Conservation (phyloP, 2,888 invertebrate genomes). For the Monochamus alternatus region DNA sequence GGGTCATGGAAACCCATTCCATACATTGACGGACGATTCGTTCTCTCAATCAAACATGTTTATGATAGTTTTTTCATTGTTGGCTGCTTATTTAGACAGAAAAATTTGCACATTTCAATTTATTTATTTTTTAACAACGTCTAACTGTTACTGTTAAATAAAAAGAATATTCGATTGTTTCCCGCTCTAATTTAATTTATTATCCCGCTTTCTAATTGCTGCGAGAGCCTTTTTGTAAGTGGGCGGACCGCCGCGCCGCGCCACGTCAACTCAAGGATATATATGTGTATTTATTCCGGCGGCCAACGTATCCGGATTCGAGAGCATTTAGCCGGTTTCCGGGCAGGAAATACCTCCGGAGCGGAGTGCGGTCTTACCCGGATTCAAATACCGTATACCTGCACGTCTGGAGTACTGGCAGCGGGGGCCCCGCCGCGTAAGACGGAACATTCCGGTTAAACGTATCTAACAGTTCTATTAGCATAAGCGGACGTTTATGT, state of each 20-base stretch:
- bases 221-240: conserved; percentile 30
- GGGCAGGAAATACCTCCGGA: conserved; percentile 65
- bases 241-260: conserved; percentile 24
- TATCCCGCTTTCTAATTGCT: conserved; percentile 18
- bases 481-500: conserved; percentile 12
- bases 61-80: too few relatives aligned
- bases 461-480: conserved; percentile 31
- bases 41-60: too few relatives aligned
- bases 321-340: conserved; percentile 68
- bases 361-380: conserved; percentile 63
- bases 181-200: conserved; percentile 29
- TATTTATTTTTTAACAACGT: too few relatives aligned
- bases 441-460: conserved; percentile 22
- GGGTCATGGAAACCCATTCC: too few relatives aligned
- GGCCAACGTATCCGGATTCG: conserved; percentile 67
- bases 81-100: too few relatives aligned
- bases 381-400: conserved; percentile 56
- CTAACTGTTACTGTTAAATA: too few relatives aligned
- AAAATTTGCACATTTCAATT: too few relatives aligned
- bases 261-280: conserved; percentile 58
- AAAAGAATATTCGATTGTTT: conserved; percentile 11
- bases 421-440: conserved; percentile 10
- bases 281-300: conserved; percentile 68
- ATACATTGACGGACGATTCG: too few relatives aligned
- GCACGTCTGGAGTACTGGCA: conserved; percentile 32